These are phyloP conservation scores for Zonitis immaculata DNA, from an alignment of 2,888 invertebrate genomes.

Conservation along the genomic window DNA sequence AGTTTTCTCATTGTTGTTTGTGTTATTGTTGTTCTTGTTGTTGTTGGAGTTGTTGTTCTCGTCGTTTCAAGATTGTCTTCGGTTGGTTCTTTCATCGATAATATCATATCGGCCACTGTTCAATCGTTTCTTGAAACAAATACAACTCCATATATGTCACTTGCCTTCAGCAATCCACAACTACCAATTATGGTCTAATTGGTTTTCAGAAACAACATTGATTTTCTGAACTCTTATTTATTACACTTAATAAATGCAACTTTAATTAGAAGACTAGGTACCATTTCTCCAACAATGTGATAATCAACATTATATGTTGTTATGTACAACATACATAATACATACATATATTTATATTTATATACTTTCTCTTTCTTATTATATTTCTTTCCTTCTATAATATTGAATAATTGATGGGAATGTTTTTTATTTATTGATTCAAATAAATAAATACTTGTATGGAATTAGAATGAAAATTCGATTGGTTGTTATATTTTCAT, in stretches of 20 bases:
- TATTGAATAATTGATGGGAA: neutral
- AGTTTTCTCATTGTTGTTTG: slow-evolving; percentile 22
- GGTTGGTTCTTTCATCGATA: slow-evolving; percentile 34
- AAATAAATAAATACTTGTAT: too few relatives aligned
- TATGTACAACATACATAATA: too few relatives aligned
- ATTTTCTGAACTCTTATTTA: slow-evolving; percentile 46
- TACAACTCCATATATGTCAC: slow-evolving; percentile 49
- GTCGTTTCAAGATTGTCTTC: slow-evolving; percentile 27
- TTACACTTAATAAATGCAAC: slow-evolving; percentile 42
- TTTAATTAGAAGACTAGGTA: slow-evolving; percentile 37
- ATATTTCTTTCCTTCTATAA: neutral
- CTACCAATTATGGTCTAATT: slow-evolving; percentile 51
- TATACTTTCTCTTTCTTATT: slow-evolving; percentile 19
- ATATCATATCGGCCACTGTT: slow-evolving; percentile 45
- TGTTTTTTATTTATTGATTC: neutral
- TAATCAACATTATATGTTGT: too few relatives aligned
- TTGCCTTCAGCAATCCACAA: slow-evolving; percentile 48
- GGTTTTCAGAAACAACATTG: slow-evolving; percentile 50
- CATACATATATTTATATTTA: too few relatives aligned
- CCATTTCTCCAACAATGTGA: slow-evolving; percentile 17
- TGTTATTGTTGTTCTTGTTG: too few relatives aligned
- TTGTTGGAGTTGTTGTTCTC: too few relatives aligned
- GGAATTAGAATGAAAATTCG: too few relatives aligned
- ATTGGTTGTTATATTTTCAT: too few relatives aligned
- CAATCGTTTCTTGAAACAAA: slow-evolving; percentile 50